Evolutionary conservation across 2,888 invertebrate genomes (phyloP).

Genomic region (Acholoe squamosa): DNA sequence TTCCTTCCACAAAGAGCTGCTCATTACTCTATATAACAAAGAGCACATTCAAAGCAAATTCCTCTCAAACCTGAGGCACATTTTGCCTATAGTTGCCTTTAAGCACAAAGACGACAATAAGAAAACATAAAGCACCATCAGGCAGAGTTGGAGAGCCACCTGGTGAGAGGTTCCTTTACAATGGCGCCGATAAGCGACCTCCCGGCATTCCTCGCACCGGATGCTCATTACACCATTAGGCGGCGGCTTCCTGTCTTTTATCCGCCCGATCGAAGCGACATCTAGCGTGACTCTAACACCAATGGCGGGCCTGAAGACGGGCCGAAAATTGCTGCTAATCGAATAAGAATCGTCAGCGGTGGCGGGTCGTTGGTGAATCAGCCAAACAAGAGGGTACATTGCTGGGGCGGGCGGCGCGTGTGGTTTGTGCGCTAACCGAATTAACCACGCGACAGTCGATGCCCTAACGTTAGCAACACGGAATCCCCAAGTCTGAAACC

Average conservation of each 20-base stretch:
- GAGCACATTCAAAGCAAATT: neutral
- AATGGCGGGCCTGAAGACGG: neutral
- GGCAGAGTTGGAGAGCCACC: neutral
- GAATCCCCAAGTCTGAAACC: neutral
- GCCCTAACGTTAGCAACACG: slow-evolving; percentile 30
- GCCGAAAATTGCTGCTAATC: slow-evolving; percentile 2
- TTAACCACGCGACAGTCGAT: slow-evolving; percentile 25
- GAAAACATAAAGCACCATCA: neutral
- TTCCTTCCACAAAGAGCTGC: too few relatives aligned
- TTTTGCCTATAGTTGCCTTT: neutral
- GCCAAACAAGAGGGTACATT: slow-evolving; percentile 44
- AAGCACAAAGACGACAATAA: neutral
- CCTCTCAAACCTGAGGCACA: neutral
- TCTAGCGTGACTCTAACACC: slow-evolving; percentile 53
- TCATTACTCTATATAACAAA: neutral
- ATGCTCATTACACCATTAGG: slow-evolving; percentile 51
- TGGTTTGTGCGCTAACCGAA: slow-evolving; percentile 1
- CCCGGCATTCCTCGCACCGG: slow-evolving; percentile 37
- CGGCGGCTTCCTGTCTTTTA: slow-evolving; percentile 47
- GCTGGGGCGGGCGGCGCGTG: neutral
- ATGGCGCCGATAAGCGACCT: slow-evolving; percentile 5
- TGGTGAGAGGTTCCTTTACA: neutral
- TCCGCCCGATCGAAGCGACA: slow-evolving; percentile 53
- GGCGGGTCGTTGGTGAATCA: slow-evolving; percentile 37
- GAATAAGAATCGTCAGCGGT: slow-evolving; percentile 45